Conservation (phyloP, 2,797 vertebrate genomes). For the Chaunax sp. region DNA sequence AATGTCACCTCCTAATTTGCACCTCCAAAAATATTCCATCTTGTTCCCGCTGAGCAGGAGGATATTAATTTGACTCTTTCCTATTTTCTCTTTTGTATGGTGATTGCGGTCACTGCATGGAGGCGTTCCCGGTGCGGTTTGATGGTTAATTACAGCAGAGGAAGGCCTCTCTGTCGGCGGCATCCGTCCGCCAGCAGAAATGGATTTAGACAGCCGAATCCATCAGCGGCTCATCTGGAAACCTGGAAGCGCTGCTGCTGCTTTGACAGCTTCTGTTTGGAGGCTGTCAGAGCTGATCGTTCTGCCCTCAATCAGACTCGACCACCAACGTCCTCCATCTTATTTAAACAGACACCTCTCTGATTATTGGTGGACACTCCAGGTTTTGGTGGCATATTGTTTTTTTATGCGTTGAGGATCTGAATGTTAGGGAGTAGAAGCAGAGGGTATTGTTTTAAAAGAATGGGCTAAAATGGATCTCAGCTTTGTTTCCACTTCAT, state of each 20-base stretch:
- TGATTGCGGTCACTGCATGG: slow-evolving; percentile 12
- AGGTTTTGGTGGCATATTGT: background rate
- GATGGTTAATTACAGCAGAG: slow-evolving; percentile 24
- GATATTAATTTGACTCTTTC: slow-evolving; percentile 21
- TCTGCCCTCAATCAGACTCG: slow-evolving; percentile 59
- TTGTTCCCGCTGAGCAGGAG: background rate
- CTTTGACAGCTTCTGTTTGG: slow-evolving; percentile 72
- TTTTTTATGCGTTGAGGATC: background rate
- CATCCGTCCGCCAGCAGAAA: slow-evolving; percentile 44
- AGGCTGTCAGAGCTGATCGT: slow-evolving; percentile 67
- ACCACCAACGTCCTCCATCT: slow-evolving; percentile 24
- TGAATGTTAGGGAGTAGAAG: too few species aligned
- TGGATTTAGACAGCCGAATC: slow-evolving; percentile 73
- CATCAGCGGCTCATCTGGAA: slow-evolving; percentile 70
- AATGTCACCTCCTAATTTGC: slow-evolving; percentile 62
- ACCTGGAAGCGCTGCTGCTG: slow-evolving; percentile 42
- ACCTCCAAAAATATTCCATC: slow-evolving; percentile 53
- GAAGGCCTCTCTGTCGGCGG: background rate
- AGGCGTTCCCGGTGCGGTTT: background rate
- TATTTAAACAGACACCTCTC: slow-evolving; percentile 16
- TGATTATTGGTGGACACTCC: slow-evolving; percentile 10
- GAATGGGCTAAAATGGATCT: too few species aligned
- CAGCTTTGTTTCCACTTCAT: too few species aligned
- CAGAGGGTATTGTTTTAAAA: too few species aligned
- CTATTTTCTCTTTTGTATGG: slow-evolving; percentile 2